Base-by-base conservation (phyloP, 2,888 invertebrate species). In the Aromia moschata region DNA sequence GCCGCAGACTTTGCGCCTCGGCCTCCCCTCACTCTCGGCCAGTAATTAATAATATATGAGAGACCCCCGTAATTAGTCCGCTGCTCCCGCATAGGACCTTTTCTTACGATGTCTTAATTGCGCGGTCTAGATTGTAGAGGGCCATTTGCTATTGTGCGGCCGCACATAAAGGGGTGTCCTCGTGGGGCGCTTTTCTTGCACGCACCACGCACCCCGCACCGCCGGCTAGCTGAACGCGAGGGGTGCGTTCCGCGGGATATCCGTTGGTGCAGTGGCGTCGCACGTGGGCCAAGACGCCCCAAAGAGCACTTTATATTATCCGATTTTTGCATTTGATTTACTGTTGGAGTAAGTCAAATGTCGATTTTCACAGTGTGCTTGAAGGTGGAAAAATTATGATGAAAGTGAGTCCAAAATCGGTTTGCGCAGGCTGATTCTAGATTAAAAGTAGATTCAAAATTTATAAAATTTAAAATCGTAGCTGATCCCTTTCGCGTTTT, bases 81-180 rank as follows among this genome's bases (percentile, higher is more conserved):
- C 30, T 20, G 4, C 30, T 16, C 52, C 52, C 52, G 40, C 40
- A 52, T 40, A 52, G 33, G 52, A n/a, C 41, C 52, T 15, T 41
- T 52, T 40, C 52, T 52, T 52, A 52, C 31, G 52, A 52, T 17
- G 52, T 52, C 52, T 52, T 52, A 52, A 52, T 52, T 52, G 52
- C 52, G 40, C 30, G 52, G 52, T 52, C 52, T 52, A 52, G 52
- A 52, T 52, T 52, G 52, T 52, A 52, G 52, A 52, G 52, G 41
- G 40, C 41, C 52, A 52, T 52, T 52, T 52, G 31, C 52, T 52
- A 52, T 52, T 52, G 52, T 52, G 52, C 41, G 52, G 52, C 31
- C 52, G 14, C 52, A 41, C 52, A 52, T 52, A 52, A 52, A 52
- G 52, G 45, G 52, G 52, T 41, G 52, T 52, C 51, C 51, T 52